Evolutionary conservation across 1,140 invertebrate species (phyloP), one percentile per base, ranked within the genome.

Genomic region (Psilanteris sp.): DNA sequence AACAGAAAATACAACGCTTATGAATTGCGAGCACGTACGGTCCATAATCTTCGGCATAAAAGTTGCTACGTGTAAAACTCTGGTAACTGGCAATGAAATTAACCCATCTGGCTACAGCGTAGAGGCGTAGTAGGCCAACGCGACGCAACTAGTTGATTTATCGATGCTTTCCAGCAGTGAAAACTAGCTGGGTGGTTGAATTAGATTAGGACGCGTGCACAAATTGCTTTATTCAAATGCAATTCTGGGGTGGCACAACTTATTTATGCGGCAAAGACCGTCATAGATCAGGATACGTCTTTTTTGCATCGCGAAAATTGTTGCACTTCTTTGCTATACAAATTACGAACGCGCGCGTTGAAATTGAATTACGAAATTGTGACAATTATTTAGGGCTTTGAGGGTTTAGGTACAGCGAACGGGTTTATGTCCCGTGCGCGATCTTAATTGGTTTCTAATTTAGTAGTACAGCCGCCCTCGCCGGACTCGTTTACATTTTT

Each of bases 71-170:
- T 67, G 66, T 78, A 74, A 75, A 75, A 75, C 46, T 61, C 48
- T 26, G 61, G 54, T 70, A 71, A 74, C 61, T 78, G 73, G 77
- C 77, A 81, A 84, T 83, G 79, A 82, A 84, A 84, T 85, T 84
- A 84, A 84, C 76, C 82, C 84, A 83, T 87, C 84, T 83, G 84
- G 82, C 78, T 83, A 88, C 83, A 88, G 82, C 81, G 82, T 79
- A 79, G 85, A 85, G 87, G 86, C 86, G 87, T 86, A 80, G 68
- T 85, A 78, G 74, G 52, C 76, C 67, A 76, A 61, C 77, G 72
- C 75, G 68, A 80, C 64, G 86, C 84, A 88, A 88, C 87, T 88
- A 83, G 87, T 88, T 88, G 87, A 88, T 88, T 88, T 88, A 88
- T 88, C 78, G 83, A 80, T 82, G 79, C 83, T 85, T 85, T 85